These are phyloP conservation scores for Nebria ingens DNA, from an alignment of 1,140 invertebrate species.

Conservation along the genomic window DNA sequence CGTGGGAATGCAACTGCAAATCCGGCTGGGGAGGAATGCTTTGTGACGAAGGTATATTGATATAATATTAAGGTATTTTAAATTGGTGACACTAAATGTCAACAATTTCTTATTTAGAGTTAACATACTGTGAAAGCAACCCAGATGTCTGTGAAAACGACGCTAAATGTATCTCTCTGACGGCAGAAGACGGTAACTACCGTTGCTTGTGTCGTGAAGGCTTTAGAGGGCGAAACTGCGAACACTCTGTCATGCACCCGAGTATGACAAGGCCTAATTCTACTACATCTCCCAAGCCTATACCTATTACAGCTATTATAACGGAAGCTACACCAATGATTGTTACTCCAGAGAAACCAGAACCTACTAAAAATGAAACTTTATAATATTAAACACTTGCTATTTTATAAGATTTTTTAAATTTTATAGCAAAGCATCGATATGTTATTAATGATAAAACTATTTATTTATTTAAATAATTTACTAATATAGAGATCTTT, in stretches of 20 bases:
- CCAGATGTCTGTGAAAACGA: conserved; percentile 61
- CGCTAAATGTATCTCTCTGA: conserved; percentile 66
- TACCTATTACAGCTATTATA: neutral
- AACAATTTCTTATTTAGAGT: conserved; percentile 36
- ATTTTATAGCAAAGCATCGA: neutral
- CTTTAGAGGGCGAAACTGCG: conserved; percentile 47
- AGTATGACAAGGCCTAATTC: conserved; percentile 6
- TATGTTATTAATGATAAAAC: neutral
- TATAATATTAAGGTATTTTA: too few species aligned
- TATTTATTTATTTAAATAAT: neutral
- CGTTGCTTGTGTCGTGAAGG: conserved; percentile 55
- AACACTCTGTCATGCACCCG: conserved; percentile 40
- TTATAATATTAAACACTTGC: neutral
- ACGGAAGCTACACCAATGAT: neutral
- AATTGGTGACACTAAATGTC: too few species aligned
- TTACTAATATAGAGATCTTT: too few species aligned
- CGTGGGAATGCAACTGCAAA: conserved; percentile 82
- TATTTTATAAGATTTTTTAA: too few species aligned
- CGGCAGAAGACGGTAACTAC: conserved; percentile 60
- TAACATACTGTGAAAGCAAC: conserved; percentile 67
- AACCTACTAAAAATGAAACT: neutral
- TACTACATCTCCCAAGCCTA: neutral
- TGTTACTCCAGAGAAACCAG: conserved; percentile 6
- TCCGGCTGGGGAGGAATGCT: conserved; percentile 80
- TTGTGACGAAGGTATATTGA: conserved; percentile 75